Evolutionary conservation across 2,797 vertebrate species (phyloP).

Genomic region (Neosilurus hyrtlii): DNA sequence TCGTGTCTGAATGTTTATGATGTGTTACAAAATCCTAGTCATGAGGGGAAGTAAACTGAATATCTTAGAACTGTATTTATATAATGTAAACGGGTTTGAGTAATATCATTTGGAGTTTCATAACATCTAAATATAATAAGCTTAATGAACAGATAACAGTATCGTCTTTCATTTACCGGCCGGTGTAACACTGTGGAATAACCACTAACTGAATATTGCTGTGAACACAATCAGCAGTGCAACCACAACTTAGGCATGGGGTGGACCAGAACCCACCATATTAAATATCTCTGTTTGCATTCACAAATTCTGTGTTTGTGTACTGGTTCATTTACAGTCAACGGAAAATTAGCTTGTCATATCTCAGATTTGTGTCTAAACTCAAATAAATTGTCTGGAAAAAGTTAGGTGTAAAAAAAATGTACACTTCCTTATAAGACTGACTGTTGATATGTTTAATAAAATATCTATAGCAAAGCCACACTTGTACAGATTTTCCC

Average conservation of each 20-base stretch:
- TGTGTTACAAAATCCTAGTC: background rate
- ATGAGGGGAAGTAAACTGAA: background rate
- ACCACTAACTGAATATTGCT: background rate
- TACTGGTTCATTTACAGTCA: background rate
- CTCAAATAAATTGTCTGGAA: background rate
- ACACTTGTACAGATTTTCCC: background rate
- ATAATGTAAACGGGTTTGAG: background rate
- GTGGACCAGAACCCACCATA: background rate
- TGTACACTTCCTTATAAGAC: background rate
- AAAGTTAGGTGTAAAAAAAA: background rate
- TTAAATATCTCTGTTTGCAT: background rate
- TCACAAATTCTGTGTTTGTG: background rate
- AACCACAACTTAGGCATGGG: background rate
- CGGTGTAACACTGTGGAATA: background rate
- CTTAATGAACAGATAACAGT: background rate
- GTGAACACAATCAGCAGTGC: background rate
- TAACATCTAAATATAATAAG: background rate
- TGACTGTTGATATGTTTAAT: background rate
- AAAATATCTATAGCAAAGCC: background rate
- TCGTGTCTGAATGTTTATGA: constrained; percentile 4
- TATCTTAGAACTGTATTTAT: background rate
- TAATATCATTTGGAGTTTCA: background rate
- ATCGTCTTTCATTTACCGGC: background rate
- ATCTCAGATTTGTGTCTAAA: background rate
- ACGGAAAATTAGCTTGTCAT: background rate